Base-by-base conservation (phyloP, 64 coral and sea anemone species). In the Stichodactyla helianthus region DNA sequence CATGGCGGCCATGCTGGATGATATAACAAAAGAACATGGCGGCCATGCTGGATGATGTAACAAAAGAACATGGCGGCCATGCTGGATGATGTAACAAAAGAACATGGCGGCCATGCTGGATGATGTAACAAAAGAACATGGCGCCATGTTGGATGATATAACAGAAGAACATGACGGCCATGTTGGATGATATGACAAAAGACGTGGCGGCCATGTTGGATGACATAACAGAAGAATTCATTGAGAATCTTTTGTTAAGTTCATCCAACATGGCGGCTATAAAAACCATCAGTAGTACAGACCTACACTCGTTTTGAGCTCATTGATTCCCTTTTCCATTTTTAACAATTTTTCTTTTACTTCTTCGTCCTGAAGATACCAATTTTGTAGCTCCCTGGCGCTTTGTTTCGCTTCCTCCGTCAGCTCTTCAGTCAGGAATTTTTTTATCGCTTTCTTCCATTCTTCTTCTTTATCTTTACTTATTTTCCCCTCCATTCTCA, bases 391-490 rank as follows among this genome's bases (percentile, higher is more conserved):
- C 20, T 88, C 77, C 63, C 54, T 52, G 55, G 78, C 28, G 27
- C 55, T 80, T 7, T 20, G 58, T 53, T 82, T 70, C 0, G 78
- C 87, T 50, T 51, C 77, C 51, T 63, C 56, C 14, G 76, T 88
- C 27, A 88, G 50, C 0, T 76, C 52, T 1, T 60, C 62, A 63
- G 2, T 11, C n/a, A 62, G 55, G 51, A 82, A 61, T 22, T 16
- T 59, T 44, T 79, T n/a, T 59, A 82, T 88, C 9, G 27, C 17
- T 20, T 88, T 82, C 15, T 56, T 88, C 87, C 87, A 88, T 59
- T 88, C 76, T 23, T 82, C 55, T 82, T 50, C 62, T 76, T 88
- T 88, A 6, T 19, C 77, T 16, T 50, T 54, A 51, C 87, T 82
- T 28, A 82, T n/a, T 4, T 50, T 19, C 51, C 23, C 28, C n/a